Evolutionary conservation across 2,797 vertebrate species (phyloP), one percentile per base, ranked within the genome.

Genomic region (Stomatorhinus walkeri): DNA sequence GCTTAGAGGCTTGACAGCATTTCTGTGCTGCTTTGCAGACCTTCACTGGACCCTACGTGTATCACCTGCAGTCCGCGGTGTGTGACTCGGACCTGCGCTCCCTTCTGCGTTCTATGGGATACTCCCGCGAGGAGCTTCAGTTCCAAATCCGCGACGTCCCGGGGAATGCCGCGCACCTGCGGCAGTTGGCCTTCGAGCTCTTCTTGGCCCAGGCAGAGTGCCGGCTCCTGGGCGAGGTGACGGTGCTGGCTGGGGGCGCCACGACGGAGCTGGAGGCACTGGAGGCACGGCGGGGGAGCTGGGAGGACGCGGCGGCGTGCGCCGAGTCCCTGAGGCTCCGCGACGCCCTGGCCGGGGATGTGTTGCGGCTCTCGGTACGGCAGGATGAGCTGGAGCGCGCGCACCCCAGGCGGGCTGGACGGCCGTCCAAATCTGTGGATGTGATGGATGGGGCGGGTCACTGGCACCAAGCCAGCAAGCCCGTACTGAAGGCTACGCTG

Each of bases 21-120:
- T 59, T 52, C 72, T 84, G 54, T 84, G 28, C 36, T 76, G 40
- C 91, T 84, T 91, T 92, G 84, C 88, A 99, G 98, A 98, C 98
- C 88, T 99, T 99, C 94, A 99, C 98, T 0, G 98, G 98, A 88
- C 97, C 98, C 16, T 99, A 98, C 86, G 98, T 99, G 90, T 99
- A 99, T 95, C 96, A 97, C 64, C 96, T 99, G 54, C 98, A 98
- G 94, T 97, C 98, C 28, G 96, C 97, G 4, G 93, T 99, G 28
- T 94, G 95, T 3, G 98, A 99, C 5, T 94, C 96, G 3, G 98
- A 99, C 89, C 95, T 99, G 86, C 96, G 94, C 89, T 92, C 96
- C 88, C 95, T 99, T 85, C 95, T 99, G 94, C 97, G 93, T 91
- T 96, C 95, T 93, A 97, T 99, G 94, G 98, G 98, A 93, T 99